Evolutionary conservation across 2,888 invertebrate species (phyloP), one percentile per base, ranked within the genome.

Genomic region (Globia sparganii): DNA sequence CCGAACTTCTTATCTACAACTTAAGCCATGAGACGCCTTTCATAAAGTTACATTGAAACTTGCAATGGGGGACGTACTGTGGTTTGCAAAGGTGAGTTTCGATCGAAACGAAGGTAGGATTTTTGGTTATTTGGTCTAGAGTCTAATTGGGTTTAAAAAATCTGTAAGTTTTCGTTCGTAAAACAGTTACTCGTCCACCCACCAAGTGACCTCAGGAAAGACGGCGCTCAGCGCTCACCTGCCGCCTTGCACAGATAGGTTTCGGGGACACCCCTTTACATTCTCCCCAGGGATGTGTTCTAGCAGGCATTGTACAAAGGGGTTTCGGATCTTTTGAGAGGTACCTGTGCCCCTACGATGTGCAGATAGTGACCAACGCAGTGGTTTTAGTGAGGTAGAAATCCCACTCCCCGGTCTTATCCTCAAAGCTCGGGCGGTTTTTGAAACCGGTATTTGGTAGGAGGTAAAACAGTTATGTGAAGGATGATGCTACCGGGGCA

Each of bases 1-100:
- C 62, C 70, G 9, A 83, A 87, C 75, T 88, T 88, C 84, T 88
- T 88, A 88, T 88, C 88, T 86, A 37, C 66, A 88, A 88, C 77
- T 88, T 86, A 75, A 59, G 72, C 69, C 58, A 69, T 69, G 81
- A 81, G 77, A 78, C 69, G 85, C 66, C 70, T 78, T 77, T 75
- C 84, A 82, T 71, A 72, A 85, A 79, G 75, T 86, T 75, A 75
- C 81, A 83, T 77, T 78, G 87, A 79, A 87, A 86, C 82, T 86
- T 77, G 76, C 72, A 72, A 37, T 43, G 56, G 37, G 18, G 21
- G 11, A 53, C 40, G n/a, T 77, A 86, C 83, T 56, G 59, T 21
- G 66, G 67, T 62, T 31, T 56, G 4, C 13, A 2, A 49, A n/a
- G 0, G 67, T 13, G 69, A 81, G 53, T 70, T 75, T 65, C 0